phyloP scores from a whole-genome alignment of 2,113 vertebrate genomes.

The Hemiprocne comata region DNA sequence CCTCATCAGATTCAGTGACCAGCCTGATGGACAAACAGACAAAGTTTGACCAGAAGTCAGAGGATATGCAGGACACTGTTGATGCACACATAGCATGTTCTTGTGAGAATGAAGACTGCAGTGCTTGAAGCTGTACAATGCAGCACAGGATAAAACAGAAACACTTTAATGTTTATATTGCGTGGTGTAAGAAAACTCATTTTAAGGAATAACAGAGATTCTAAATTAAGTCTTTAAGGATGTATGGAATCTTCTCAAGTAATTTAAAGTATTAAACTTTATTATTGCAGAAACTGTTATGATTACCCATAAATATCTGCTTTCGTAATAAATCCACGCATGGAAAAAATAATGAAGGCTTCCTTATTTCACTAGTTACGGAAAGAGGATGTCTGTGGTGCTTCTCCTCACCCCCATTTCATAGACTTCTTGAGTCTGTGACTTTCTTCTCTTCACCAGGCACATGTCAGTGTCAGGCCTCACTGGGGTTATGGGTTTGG shows the following conservation, averaged over 20 bases:
- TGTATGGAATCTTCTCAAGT: background rate
- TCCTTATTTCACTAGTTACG: background rate
- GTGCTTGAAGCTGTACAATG: background rate
- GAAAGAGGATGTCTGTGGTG: background rate
- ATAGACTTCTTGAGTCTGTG: background rate
- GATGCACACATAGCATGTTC: constrained; percentile 51
- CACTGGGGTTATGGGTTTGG: background rate
- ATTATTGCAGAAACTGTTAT: constrained; percentile 35
- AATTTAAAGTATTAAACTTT: constrained; percentile 63
- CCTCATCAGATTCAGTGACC: constrained; percentile 20
- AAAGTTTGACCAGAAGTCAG: constrained; percentile 34
- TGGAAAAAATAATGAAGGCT: background rate
- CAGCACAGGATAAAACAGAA: background rate
- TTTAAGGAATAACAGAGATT: background rate
- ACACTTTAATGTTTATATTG: constrained; percentile 39
- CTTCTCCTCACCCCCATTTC: background rate
- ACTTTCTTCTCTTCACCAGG: too few relatives aligned
- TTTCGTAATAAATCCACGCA: constrained; percentile 70
- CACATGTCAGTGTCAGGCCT: fast-evolving
- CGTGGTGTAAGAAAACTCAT: background rate
- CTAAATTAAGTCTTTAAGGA: constrained; percentile 36
- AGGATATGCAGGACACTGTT: constrained; percentile 31
- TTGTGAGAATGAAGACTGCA: background rate
- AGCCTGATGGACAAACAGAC: constrained; percentile 26
- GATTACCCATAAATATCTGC: constrained; percentile 15